Conservation (phyloP, 2,113 vertebrate genomes). For the Taxidea taxus region DNA sequence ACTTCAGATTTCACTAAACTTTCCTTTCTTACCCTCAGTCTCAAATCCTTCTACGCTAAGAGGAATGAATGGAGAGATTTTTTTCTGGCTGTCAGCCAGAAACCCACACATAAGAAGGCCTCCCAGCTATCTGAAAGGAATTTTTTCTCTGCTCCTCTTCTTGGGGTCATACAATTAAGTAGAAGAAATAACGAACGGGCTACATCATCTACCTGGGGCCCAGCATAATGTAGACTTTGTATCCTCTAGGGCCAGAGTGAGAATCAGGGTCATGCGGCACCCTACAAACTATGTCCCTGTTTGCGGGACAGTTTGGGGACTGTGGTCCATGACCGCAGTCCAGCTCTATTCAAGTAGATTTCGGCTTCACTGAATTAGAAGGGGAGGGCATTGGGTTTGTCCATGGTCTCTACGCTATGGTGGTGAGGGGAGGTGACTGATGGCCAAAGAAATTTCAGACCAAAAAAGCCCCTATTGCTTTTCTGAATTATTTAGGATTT, state of each 20-base stretch:
- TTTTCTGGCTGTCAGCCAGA: not conserved
- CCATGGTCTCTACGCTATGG: rapidly evolving
- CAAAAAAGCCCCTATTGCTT: not conserved
- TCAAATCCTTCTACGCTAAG: not conserved
- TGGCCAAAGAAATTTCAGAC: not conserved
- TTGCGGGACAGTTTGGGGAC: not conserved
- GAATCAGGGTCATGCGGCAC: not conserved
- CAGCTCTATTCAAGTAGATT: not conserved
- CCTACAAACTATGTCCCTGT: no score
- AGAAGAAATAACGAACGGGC: not conserved
- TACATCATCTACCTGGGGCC: not conserved
- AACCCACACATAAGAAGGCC: not conserved
- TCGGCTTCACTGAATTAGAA: not conserved
- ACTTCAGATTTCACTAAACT: not conserved
- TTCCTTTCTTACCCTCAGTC: not conserved
- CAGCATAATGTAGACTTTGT: not conserved
- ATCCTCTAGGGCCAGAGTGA: not conserved
- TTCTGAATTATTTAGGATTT: conserved; percentile 1
- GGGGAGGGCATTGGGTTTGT: not conserved
- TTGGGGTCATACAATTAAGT: not conserved
- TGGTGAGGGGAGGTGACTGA: not conserved
- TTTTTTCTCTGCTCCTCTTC: not conserved
- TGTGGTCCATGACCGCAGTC: no score
- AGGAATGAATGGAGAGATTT: conserved; percentile 31
- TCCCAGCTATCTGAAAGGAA: not conserved